Conservation (phyloP, 2,888 invertebrate genomes). For the Phengaris arion region DNA sequence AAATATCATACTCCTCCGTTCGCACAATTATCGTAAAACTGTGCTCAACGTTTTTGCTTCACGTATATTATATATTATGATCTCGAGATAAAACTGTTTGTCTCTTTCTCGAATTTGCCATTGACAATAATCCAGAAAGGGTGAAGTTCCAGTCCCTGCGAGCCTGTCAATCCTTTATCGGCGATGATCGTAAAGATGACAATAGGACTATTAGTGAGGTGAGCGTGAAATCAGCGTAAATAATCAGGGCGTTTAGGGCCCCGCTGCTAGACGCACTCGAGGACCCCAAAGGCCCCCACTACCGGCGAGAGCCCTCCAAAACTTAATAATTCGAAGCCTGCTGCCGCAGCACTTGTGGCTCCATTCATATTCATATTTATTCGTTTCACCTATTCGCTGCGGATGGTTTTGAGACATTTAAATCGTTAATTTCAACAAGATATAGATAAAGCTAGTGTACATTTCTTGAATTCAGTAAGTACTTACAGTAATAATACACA, state of each 20-base stretch:
- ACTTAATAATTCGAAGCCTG: slow-evolving; percentile 76
- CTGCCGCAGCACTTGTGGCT: slow-evolving; percentile 66
- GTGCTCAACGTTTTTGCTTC: no score
- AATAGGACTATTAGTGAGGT: slow-evolving; percentile 16
- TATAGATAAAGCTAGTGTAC: slow-evolving; percentile 39
- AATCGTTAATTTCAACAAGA: slow-evolving; percentile 76
- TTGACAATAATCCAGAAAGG: no score
- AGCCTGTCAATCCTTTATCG: no score
- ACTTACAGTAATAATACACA: no score
- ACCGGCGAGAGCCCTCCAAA: slow-evolving; percentile 62
- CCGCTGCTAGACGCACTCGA: slow-evolving; percentile 59
- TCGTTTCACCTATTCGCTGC: slow-evolving; percentile 73
- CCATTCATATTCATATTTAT: slow-evolving; percentile 80
- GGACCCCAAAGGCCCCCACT: slow-evolving; percentile 42
- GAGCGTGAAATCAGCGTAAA: slow-evolving; percentile 38
- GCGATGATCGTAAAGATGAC: slow-evolving; percentile 7
- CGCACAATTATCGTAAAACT: no score
- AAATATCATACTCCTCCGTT: no score
- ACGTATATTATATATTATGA: no score
- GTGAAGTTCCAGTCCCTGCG: no score
- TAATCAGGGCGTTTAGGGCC: slow-evolving; percentile 52
- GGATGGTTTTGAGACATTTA: slow-evolving; percentile 68
- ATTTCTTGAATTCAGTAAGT: not conserved
- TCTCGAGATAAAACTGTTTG: no score
- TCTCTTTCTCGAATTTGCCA: not conserved